Conservation (phyloP, 1,140 invertebrate genomes). For the Drosophila asahinai region DNA sequence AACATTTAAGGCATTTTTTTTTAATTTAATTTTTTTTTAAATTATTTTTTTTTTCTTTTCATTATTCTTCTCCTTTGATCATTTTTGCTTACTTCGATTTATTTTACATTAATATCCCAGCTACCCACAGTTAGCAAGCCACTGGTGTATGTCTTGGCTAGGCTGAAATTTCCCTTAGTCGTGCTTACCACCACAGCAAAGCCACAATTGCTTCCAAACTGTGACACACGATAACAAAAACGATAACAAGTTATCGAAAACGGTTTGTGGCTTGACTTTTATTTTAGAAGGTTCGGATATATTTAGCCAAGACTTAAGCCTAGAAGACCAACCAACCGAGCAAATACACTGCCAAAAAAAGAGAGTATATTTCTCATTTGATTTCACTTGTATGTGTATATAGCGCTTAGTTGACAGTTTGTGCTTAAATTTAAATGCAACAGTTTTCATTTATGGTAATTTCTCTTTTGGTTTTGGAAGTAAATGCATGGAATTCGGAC, state of each 20-base stretch:
- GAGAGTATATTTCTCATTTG: constrained; percentile 31
- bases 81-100: not conserved
- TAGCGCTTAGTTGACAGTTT: constrained; percentile 48
- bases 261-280: no score
- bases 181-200: constrained; percentile 18
- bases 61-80: constrained; percentile 2
- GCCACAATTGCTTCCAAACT: constrained; percentile 35
- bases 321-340: no score
- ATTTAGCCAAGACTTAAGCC: no score
- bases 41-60: not conserved
- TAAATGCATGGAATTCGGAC: constrained; percentile 26
- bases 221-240: not conserved
- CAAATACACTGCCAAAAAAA: no score
- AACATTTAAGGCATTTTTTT: not conserved
- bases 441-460: constrained; percentile 49
- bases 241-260: no score
- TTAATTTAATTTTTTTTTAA: not conserved
- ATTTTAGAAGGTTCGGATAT: no score
- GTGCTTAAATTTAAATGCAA: constrained; percentile 77
- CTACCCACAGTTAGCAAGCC: constrained; percentile 23
- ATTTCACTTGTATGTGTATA: constrained; percentile 51
- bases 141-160: constrained; percentile 23
- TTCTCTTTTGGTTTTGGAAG: constrained; percentile 49
- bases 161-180: not conserved
- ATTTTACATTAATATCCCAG: not conserved